Evolutionary conservation across 2,888 invertebrate species (phyloP), one percentile per base, ranked within the genome.

Genomic region (Geotrupes spiniger): DNA sequence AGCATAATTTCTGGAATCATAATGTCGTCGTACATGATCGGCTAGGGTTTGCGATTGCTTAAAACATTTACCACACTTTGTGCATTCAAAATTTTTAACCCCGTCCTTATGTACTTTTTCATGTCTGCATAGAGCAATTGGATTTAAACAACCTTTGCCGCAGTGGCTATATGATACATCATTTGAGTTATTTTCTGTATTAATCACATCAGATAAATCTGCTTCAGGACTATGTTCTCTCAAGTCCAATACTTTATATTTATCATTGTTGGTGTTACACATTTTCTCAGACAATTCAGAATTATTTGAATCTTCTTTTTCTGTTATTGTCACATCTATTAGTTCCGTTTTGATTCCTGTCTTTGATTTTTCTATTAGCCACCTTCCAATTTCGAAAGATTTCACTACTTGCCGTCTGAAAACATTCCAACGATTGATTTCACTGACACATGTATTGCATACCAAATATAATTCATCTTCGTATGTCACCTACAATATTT

Each of bases 1-100:
- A 27, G 68, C 66, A 51, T 73, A 74, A 9, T 74, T 74, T 21
- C 73, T 58, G 58, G 74, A 74, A 12, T 73, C 73, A 56, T 74
- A 74, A 59, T 74, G 74, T 15, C 73, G 73, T 14, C 74, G 57
- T 42, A 72, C 55, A 63, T 74, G 74, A 42, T 74, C 57, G 42
- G 73, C 74, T 28, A 74, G 58, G 62, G 73, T 74, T 51, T 73
- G 73, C 42, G 73, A 61, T 49, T 73, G 73, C 8, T 73, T 73
- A 53, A 74, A 74, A 49, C 68, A 70, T 58, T 74, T 74, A 14
- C 73, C 73, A 46, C 74, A 74, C 36, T 68, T 70, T 51, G 70
- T 73, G 52, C 74, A 74, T 11, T 53, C 51, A 21, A 46, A 46
- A 2, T 44, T 11, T 41, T 49, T 53, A 10, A 17, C 14, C 8